These are phyloP conservation scores for Gandaritis pyraliata DNA, from an alignment of 2,888 invertebrate species.

Conservation along the genomic window DNA sequence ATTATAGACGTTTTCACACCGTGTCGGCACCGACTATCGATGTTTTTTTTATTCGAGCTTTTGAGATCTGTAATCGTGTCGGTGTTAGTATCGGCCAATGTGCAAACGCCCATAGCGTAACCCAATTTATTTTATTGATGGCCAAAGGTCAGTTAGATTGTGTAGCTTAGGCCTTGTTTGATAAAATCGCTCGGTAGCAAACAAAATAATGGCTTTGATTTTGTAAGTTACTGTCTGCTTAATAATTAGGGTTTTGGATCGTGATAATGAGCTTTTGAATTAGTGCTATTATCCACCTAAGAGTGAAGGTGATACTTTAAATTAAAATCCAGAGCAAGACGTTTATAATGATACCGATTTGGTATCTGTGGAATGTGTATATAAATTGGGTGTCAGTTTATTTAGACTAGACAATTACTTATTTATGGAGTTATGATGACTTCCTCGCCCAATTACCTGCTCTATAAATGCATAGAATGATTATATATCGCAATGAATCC, in stretches of 20 bases:
- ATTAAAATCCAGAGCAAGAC: too few relatives aligned
- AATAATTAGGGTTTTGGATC: conserved; percentile 18
- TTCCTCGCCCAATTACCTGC: neutral
- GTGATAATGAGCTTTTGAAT: neutral
- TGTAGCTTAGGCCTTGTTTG: conserved; percentile 42
- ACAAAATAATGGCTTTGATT: conserved; percentile 32
- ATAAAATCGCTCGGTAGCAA: conserved; percentile 41
- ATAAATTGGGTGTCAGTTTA: too few relatives aligned
- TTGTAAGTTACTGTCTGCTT: conserved; percentile 17
- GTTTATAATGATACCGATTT: too few relatives aligned
- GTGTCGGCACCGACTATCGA: too few relatives aligned
- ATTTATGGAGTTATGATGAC: too few relatives aligned
- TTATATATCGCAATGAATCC: neutral
- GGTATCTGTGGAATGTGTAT: too few relatives aligned
- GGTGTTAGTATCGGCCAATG: too few relatives aligned
- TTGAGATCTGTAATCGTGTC: too few relatives aligned
- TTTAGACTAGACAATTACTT: too few relatives aligned
- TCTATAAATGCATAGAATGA: neutral
- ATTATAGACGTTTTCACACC: too few relatives aligned
- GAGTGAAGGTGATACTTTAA: too few relatives aligned
- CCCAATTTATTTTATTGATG: conserved; percentile 45
- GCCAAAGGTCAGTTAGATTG: conserved; percentile 45
- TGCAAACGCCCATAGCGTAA: conserved; percentile 23
- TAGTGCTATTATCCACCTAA: neutral
- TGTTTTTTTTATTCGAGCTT: too few relatives aligned